A percentile compares a stretch with the other conserved stretches of the same genome.
Conservation (phyloP, 2,113 vertebrate species). For the Phylloscopus whistleri region DNA sequence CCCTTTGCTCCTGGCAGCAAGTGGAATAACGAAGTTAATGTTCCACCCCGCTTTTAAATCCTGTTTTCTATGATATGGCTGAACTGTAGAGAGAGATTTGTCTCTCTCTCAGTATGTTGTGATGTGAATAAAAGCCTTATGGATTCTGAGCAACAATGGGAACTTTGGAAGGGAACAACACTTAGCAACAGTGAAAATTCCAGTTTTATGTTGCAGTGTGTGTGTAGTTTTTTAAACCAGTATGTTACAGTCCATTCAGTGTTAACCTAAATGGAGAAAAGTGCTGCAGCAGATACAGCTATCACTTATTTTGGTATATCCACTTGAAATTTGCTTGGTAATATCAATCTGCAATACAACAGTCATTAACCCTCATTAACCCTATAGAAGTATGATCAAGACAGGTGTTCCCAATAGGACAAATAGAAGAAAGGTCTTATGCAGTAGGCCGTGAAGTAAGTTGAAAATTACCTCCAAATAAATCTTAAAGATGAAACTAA, state of each 20-base stretch:
- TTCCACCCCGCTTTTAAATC: not conserved
- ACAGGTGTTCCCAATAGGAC: conserved; percentile 50
- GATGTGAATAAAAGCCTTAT: not conserved
- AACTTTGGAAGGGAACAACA: not conserved
- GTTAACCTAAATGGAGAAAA: not conserved
- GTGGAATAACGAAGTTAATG: not conserved
- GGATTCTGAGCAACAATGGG: not conserved
- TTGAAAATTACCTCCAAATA: conserved; percentile 26
- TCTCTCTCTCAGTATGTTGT: not conserved
- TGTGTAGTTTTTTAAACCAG: not conserved
- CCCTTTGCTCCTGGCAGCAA: not conserved
- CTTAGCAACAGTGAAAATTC: not conserved
- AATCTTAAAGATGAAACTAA: conserved; percentile 17
- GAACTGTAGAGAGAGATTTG: not conserved
- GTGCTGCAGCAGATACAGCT: not conserved
- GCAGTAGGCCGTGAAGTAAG: conserved; percentile 10
- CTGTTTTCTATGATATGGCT: not conserved
- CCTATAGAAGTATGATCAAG: conserved; percentile 22
- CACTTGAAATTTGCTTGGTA: conserved; percentile 58
- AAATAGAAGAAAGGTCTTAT: not conserved
- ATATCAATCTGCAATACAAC: conserved; percentile 51
- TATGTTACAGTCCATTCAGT: not conserved
- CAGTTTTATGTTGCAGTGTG: not conserved
- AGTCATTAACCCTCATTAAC: conserved; percentile 70
- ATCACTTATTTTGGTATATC: not conserved